A percentile compares a stretch with the other conserved stretches of the same genome.
These are phyloP conservation scores for Leiothrix lutea DNA, from an alignment of 2,113 vertebrate species.

Conservation along the genomic window DNA sequence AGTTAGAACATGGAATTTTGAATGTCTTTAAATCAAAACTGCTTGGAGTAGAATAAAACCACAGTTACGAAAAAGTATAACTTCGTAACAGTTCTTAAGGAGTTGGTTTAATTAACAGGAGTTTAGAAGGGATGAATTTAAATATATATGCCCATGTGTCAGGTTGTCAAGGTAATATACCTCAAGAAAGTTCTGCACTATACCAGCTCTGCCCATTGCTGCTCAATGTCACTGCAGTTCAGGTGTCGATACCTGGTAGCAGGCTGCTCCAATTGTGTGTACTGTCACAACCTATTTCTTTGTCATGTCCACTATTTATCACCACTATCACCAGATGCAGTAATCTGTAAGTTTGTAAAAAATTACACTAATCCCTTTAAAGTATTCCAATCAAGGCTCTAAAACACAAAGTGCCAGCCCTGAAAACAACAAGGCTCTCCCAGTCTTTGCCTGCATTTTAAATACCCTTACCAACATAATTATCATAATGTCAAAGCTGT, in stretches of 20 bases:
- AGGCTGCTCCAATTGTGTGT: neutral
- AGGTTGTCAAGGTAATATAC: rapidly evolving
- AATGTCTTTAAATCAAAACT: neutral
- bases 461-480: neutral
- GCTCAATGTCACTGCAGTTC: neutral
- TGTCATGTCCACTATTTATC: neutral
- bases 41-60: neutral
- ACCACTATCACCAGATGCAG: neutral
- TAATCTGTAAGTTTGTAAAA: neutral
- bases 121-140: neutral
- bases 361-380: neutral
- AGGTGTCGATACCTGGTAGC: rapidly evolving
- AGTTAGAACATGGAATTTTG: neutral
- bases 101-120: neutral
- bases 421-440: neutral
- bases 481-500: neutral
- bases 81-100: neutral
- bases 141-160: neutral
- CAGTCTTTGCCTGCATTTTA: neutral
- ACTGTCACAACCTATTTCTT: neutral
- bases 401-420: neutral
- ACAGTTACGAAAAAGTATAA: neutral
- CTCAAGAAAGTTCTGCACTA: neutral
- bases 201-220: neutral
- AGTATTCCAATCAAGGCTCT: neutral